Conservation (phyloP, 2,113 vertebrate genomes). For the Arvicanthis niloticus region DNA sequence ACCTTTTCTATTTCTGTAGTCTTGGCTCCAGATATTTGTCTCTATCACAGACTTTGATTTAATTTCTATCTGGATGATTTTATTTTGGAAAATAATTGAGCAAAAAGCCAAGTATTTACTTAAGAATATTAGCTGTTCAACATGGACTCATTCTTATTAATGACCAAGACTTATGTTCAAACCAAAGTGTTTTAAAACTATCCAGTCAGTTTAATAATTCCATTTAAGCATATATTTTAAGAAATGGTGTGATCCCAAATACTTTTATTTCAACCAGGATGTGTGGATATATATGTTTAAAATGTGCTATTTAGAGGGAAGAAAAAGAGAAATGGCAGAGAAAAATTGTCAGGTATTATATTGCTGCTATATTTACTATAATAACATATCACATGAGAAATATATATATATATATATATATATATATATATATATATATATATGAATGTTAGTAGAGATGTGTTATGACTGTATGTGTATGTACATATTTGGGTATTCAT, state of each 20-base stretch:
- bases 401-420: not conserved
- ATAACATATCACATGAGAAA: not conserved
- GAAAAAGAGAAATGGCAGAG: not conserved
- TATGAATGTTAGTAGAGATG: not conserved
- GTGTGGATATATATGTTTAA: not conserved
- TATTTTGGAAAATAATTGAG: not conserved
- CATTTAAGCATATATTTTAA: not conserved
- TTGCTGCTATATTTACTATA: not conserved
- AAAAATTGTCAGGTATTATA: not conserved
- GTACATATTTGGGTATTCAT: not conserved
- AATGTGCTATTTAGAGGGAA: not conserved
- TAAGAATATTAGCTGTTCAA: not conserved
- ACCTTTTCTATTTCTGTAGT: not conserved
- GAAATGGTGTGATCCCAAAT: not conserved
- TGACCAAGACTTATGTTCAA: not conserved
- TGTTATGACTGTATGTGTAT: not conserved
- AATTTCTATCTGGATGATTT: not conserved
- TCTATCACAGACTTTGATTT: not conserved
- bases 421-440: not conserved
- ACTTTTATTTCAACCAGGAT: conserved; percentile 13
- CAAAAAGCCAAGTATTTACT: not conserved
- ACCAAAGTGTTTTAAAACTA: not conserved
- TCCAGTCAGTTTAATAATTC: not conserved
- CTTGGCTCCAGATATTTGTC: not conserved
- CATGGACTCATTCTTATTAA: not conserved